These are phyloP conservation scores for Eupeodes luniger DNA, from an alignment of 2,888 invertebrate species.

Conservation along the genomic window DNA sequence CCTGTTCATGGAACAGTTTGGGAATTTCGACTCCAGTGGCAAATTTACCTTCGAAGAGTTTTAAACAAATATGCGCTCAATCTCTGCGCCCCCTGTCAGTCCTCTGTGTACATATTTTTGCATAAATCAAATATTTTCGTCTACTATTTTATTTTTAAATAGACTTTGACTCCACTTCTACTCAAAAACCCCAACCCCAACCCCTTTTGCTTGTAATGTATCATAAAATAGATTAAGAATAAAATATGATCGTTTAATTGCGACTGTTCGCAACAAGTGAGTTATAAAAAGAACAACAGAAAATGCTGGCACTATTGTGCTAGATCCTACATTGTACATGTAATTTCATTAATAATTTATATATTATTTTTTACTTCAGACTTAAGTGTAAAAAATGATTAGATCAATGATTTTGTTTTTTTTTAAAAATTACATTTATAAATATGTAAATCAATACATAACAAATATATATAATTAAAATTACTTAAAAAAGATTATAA, in stretches of 20 bases:
- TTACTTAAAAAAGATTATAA: constrained; percentile 23
- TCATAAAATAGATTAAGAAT: constrained; percentile 44
- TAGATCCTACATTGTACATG: constrained; percentile 28
- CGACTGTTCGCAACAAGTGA: not conserved
- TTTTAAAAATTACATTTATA: constrained; percentile 33
- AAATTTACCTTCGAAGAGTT: constrained; percentile 82
- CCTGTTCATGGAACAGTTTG: constrained; percentile 83
- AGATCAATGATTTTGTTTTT: constrained; percentile 51
- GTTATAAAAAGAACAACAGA: constrained; percentile 9
- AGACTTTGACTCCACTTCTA: not conserved
- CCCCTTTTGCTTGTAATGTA: constrained; percentile 28
- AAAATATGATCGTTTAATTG: constrained; percentile 36
- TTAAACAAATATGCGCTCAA: constrained; percentile 67
- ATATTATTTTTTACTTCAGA: constrained; percentile 18
- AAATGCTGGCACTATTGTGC: constrained; percentile 1
- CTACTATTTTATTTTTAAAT: constrained; percentile 42
- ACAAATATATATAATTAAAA: constrained; percentile 40
- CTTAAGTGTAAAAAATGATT: constrained; percentile 41
- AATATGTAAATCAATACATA: constrained; percentile 38
- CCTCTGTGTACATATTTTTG: constrained; percentile 57
- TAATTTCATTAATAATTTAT: constrained; percentile 47
- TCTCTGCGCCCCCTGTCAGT: constrained; percentile 20
- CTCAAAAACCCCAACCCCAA: not conserved
- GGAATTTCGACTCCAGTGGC: constrained; percentile 67
- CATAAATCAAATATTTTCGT: constrained; percentile 27